Evolutionary conservation across 2,113 vertebrate species (phyloP), one percentile per base, ranked within the genome.

Genomic region (Mormyrus iriodes): DNA sequence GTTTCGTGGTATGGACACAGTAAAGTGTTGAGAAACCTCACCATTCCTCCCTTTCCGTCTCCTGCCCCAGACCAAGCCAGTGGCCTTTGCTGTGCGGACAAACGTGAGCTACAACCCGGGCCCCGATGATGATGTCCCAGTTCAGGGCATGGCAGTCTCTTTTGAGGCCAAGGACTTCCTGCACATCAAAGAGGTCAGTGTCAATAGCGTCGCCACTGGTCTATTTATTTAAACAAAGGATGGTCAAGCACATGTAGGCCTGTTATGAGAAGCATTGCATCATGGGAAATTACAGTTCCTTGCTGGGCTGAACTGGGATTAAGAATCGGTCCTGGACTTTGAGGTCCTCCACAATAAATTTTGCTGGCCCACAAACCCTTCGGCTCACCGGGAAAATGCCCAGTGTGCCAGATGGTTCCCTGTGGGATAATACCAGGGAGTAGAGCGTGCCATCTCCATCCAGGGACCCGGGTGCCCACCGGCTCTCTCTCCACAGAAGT

Each of bases 111-210:
- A 99, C 94, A 99, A 98, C 93, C 97, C 98, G 0, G 97, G 97
- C 0, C 97, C 97, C 35, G 96, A 93, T 1, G 98, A 99, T 90
- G 98, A 99, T 2, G 95, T 98, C 53, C 98, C 98, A 0, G 98
- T 99, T 91, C 97, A 98, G 94, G 98, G 98, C 92, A 96, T 99
- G 97, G 97, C 97, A 94, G 98, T 99, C 93, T 98, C 97, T 93
- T 99, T 99, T 10, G 98, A 99, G 95, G 95, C 98, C 95, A 99
- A 97, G 95, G 98, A 99, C 91, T 99, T 99, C 94, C 94, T 99
- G 92, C 98, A 99, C 94, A 99, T 99, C 95, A 99, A 99, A 95
- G 98, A 99, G 97, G 98, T 99, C 91, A 85, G 79, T 27, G 27
- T 53, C n/a, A 46, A 86, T 49, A 86, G 42, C 21, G 9, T 58